Base-by-base conservation (phyloP, 2,888 invertebrate species). In the Tetanocera ferruginea region DNA sequence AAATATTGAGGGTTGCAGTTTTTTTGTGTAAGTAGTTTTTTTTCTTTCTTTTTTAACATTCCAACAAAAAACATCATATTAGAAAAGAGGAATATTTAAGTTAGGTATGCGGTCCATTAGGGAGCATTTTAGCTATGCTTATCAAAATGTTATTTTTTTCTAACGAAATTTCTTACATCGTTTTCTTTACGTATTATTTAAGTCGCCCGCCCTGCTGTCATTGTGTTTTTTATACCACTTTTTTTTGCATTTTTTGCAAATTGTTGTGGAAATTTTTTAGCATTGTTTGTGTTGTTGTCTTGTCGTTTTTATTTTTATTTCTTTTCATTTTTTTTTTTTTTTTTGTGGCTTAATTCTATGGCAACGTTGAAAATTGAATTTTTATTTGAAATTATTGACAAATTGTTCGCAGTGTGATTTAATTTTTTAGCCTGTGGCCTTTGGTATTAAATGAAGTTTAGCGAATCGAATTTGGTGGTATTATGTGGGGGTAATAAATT, bases 351-450 rank as follows among this genome's bases (percentile, higher is more conserved):
- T 23, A 49, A 67, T 67, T 49, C 69, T 19, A 69, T 69, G 43
- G 69, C 43, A 67, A 69, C 19, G 73, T n/a, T 9, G 60, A 51
- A 66, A 66, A 75, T 66, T 75, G 66, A 51, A 66, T 66, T 75
- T 75, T 66, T 51, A 66, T 66, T 75, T 52, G 64, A 75, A 75
- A 64, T 75, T 66, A 66, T 66, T 75, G 75, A 25, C 75, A 75
- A 75, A 75, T 75, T 66, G 64, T 66, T 75, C 55, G 52, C 64
- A 66, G 64, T 51, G 64, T 66, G 66, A 64, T 75, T 66, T 66
- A 66, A 75, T 75, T 75, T 57, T 75, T 75, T 62, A 66, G 52
- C 75, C 75, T 52, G 64, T 52, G 66, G 66, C 75, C 75, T 66
- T 66, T 23, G 64, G 17, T 17, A 64, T 75, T 52, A 51, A 75